A percentile compares a stretch with the other conserved stretches of the same genome.
Evolutionary conservation across 2,113 vertebrate genomes (phyloP).

Genomic region (Mungos mungo): DNA sequence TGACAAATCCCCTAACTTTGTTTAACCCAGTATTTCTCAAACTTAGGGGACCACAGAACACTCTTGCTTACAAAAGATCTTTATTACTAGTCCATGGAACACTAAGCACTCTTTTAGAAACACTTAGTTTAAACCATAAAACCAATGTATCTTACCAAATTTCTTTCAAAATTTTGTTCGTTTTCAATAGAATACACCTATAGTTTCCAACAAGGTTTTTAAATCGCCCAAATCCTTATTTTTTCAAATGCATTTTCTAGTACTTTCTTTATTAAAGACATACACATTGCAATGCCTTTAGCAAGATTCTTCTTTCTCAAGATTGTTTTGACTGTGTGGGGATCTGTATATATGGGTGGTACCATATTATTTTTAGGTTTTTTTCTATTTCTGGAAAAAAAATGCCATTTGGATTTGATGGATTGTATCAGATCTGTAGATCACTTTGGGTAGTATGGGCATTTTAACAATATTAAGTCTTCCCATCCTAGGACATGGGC

Average conservation of each 20-base stretch:
- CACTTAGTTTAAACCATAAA: neutral
- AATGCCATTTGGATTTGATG: neutral
- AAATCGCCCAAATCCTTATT: neutral
- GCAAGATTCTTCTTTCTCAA: neutral
- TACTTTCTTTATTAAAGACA: neutral
- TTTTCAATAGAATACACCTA: neutral
- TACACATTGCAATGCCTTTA: neutral
- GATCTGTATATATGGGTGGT: neutral
- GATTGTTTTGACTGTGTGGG: neutral
- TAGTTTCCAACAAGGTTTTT: neutral
- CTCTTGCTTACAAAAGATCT: neutral
- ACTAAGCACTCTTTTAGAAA: neutral
- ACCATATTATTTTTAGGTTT: neutral
- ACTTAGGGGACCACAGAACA: neutral
- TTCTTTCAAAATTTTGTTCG: neutral
- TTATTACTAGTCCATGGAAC: neutral
- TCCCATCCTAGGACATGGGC: neutral
- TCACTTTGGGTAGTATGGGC: neutral
- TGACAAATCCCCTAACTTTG: neutral
- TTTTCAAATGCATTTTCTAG: neutral
- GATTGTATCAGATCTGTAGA: neutral
- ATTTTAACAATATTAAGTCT: neutral
- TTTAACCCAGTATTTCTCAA: neutral
- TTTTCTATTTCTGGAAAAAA: neutral
- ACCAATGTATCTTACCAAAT: neutral